Evolutionary conservation across 2,113 vertebrate genomes (phyloP).

Genomic region (Narcine bancroftii): DNA sequence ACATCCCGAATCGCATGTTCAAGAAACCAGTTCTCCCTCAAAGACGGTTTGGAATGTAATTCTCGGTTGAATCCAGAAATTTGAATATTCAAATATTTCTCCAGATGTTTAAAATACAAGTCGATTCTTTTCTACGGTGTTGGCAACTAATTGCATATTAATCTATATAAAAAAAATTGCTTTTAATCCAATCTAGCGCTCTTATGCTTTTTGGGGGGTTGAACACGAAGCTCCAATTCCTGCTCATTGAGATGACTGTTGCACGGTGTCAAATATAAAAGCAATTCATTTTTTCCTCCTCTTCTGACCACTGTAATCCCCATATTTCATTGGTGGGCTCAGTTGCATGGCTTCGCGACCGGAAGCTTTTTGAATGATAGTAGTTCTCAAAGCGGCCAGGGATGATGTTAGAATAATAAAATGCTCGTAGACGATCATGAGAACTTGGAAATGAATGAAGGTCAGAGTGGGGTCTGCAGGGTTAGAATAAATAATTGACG

Average conservation of each 20-base stretch:
- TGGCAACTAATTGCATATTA: not conserved
- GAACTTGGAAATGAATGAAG: not conserved
- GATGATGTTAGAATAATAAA: not conserved
- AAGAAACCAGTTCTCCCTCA: not conserved
- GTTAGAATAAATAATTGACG: not conserved
- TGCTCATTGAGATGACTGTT: not conserved
- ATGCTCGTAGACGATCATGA: not conserved
- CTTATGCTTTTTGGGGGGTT: too few species aligned
- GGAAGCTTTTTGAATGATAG: not conserved
- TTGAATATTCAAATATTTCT: not conserved
- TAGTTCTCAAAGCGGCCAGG: not conserved
- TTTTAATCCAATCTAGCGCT: not conserved
- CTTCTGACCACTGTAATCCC: not conserved
- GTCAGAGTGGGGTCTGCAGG: not conserved
- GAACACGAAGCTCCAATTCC: not conserved
- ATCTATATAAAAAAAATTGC: not conserved
- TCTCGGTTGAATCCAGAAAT: not conserved
- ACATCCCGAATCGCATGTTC: not conserved
- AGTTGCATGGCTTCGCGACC: not conserved
- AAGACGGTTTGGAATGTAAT: not conserved
- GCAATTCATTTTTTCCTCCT: not conserved
- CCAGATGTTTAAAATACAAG: not conserved
- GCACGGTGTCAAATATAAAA: not conserved
- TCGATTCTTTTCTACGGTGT: not conserved
- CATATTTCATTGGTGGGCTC: not conserved